These are phyloP conservation scores for Petaurus breviceps DNA, from an alignment of 2,113 vertebrate genomes.

Conservation along the genomic window DNA sequence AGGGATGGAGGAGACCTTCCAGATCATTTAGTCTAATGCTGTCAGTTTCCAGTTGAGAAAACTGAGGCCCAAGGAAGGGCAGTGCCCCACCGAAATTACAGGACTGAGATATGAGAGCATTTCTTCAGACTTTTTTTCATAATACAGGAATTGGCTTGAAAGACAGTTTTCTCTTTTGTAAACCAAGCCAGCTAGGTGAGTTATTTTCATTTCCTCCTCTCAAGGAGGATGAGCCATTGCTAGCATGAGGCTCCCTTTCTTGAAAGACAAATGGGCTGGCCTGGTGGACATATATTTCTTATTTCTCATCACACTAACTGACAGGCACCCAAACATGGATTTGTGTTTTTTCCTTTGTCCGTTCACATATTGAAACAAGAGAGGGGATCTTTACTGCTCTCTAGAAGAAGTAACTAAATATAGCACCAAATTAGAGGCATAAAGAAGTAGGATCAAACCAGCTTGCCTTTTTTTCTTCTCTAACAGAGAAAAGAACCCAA, in stretches of 20 bases:
- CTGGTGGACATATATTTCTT: slow-evolving; percentile 52
- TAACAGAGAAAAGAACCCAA: slow-evolving; percentile 49
- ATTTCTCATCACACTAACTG: slow-evolving; percentile 19
- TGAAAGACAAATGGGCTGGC: slow-evolving; percentile 21
- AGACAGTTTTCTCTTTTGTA: slow-evolving; percentile 52
- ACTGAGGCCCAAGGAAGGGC: neutral
- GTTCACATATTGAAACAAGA: slow-evolving; percentile 55
- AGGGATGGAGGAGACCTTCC: neutral
- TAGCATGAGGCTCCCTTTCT: slow-evolving; percentile 13
- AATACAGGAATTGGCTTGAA: slow-evolving; percentile 29
- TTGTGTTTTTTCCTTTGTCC: slow-evolving; percentile 41
- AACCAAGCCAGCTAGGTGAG: slow-evolving; percentile 46
- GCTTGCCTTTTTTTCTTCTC: neutral
- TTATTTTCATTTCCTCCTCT: slow-evolving; percentile 44
- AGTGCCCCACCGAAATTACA: neutral
- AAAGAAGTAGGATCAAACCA: slow-evolving; percentile 26
- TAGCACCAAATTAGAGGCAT: slow-evolving; percentile 32
- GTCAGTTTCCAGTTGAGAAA: neutral
- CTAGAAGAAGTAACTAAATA: slow-evolving; percentile 51
- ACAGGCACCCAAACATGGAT: slow-evolving; percentile 16
- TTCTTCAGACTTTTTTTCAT: slow-evolving; percentile 40
- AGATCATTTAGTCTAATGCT: neutral
- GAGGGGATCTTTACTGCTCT: slow-evolving; percentile 44
- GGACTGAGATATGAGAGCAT: neutral
- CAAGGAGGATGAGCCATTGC: slow-evolving; percentile 27